Conservation (phyloP, 2,113 vertebrate genomes). For the Alligator mississippiensis region DNA sequence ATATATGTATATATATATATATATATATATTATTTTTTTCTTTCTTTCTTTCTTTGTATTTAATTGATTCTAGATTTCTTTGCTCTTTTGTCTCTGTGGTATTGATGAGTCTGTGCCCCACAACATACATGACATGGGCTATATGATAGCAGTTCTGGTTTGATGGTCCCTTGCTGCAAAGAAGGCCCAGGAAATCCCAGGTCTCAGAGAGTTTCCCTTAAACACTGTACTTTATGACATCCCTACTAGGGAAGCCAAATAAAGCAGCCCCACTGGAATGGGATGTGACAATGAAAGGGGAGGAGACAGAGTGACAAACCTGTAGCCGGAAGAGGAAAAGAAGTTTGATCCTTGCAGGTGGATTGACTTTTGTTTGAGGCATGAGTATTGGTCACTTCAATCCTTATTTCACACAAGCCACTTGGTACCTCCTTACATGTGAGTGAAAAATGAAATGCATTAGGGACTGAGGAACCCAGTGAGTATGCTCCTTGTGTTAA, state of each 20-base stretch:
- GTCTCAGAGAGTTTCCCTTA: neutral
- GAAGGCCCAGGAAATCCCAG: neutral
- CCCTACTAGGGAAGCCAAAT: neutral
- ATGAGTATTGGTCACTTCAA: neutral
- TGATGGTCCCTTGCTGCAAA: neutral
- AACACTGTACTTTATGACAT: neutral
- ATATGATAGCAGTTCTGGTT: neutral
- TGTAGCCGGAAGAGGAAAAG: neutral
- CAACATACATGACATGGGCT: neutral
- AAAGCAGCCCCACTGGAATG: neutral
- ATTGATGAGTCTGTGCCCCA: neutral
- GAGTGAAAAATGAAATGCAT: neutral
- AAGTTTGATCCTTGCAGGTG: neutral
- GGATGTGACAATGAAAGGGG: neutral
- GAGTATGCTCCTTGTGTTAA: neutral
- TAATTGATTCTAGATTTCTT: neutral
- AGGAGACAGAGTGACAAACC: rapidly evolving
- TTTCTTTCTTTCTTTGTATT: neutral
- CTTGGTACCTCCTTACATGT: neutral
- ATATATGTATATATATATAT: neutral
- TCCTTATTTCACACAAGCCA: neutral
- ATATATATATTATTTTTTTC: neutral
- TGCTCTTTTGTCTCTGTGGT: neutral
- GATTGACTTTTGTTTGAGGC: neutral
- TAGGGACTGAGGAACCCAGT: neutral